Evolutionary conservation across 2,888 invertebrate genomes (phyloP).

Genomic region (Folsomia manolachei): DNA sequence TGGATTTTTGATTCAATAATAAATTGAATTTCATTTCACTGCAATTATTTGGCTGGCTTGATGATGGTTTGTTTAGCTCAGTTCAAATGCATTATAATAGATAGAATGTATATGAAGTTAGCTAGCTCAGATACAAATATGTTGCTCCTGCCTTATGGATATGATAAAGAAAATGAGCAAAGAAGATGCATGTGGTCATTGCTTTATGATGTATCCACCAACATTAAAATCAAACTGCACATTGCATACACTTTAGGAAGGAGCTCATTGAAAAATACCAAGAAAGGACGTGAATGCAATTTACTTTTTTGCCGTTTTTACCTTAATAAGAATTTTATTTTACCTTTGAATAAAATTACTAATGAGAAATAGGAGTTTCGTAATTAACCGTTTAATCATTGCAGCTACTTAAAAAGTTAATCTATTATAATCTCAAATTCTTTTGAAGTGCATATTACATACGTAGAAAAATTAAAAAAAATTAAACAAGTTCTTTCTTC

Average conservation of each 20-base stretch:
- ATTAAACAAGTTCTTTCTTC: neutral
- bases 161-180: no score
- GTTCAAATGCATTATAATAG: no score
- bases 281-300: neutral
- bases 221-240: no score
- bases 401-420: neutral
- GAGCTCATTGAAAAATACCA: neutral
- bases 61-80: no score
- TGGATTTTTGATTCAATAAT: conserved; percentile 6
- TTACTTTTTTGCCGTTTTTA: neutral
- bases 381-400: neutral
- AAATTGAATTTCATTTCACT: conserved; percentile 2
- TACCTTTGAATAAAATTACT: neutral
- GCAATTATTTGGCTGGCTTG: neutral
- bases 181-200: no score
- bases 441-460: neutral
- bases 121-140: no score
- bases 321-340: neutral
- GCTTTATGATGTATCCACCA: no score
- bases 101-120: no score
- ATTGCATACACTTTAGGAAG: no score
- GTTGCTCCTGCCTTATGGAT: no score
- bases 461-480: neutral
- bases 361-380: neutral
- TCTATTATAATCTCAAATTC: neutral